Conservation (phyloP, 2,888 invertebrate genomes). For the Seira sanloemensis region DNA sequence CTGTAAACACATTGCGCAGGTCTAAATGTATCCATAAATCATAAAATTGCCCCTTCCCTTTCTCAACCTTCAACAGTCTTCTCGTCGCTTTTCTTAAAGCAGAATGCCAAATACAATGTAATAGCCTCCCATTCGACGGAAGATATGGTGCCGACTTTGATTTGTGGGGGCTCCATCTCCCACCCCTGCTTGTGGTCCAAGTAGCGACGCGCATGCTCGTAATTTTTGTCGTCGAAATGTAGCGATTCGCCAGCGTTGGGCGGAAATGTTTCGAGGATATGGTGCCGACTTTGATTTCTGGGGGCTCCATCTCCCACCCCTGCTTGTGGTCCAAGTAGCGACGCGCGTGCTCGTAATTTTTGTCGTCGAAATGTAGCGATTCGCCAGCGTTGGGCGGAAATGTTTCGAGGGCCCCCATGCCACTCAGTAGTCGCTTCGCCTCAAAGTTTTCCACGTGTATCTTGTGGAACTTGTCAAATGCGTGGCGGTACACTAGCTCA, state of each 20-base stretch:
- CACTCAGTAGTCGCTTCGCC: constrained; percentile 27
- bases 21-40: too few species aligned
- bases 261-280: constrained; percentile 85
- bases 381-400: constrained; percentile 82
- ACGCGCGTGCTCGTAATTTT: constrained; percentile 83
- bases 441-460: constrained; percentile 22
- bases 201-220: constrained; percentile 81
- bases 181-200: constrained; percentile 78
- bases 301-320: constrained; percentile 75
- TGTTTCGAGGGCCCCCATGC: constrained; percentile 76
- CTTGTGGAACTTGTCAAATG: constrained; percentile 86
- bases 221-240: constrained; percentile 80
- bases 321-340: constrained; percentile 77
- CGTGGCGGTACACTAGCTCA: constrained; percentile 76
- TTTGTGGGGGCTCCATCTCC: constrained; percentile 73
- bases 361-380: constrained; percentile 80
- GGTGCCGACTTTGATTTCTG: constrained; percentile 82
- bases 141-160: constrained; percentile 87
- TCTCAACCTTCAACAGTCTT: too few species aligned
- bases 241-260: constrained; percentile 78
- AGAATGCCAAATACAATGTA: constrained; percentile 68
- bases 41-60: too few species aligned
- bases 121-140: constrained; percentile 95
- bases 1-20: too few species aligned
- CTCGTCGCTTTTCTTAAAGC: constrained; percentile 57